Base-by-base conservation (phyloP, 2,113 vertebrate species). In the Myrmecophaga tridactyla region DNA sequence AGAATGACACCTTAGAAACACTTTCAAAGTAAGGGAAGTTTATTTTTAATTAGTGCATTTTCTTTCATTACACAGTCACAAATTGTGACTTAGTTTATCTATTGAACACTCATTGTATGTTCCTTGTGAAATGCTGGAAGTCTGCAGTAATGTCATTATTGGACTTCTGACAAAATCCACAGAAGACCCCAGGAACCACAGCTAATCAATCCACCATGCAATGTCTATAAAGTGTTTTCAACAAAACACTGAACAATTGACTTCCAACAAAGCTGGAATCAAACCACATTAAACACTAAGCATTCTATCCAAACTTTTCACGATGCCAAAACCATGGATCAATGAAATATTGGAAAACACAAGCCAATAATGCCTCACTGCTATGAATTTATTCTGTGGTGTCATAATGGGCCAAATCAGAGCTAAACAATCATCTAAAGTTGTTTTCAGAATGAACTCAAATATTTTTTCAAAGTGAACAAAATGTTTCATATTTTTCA, bases 41-140 rank as follows among this genome's bases (percentile, higher is more conserved):
- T 80, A 96, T 86, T 97, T 93, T 92, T 88, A 98, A 96, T 91
- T 83, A 53, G 13, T 23, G 43, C 56, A 39, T 89, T 96, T 98
- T 69, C 88, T 93, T 96, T 96, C 90, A 51, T 93, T 84, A 97
- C 95, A 83, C 29, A 27, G 81, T 92, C 75, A 94, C 82, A 97
- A 97, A 92, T 27, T 1, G 0, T 41, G 75, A 51, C 63, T 96
- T 96, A 72, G 34, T 96, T 97, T 95, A 96, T 96, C 69, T 81
- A 94, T 83, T 96, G 65, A 91, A 36, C 53, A 88, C 76, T 95
- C 51, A 67, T 25, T 83, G 29, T 87, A 56, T 89, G 48, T 81
- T 63, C 94, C 95, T 96, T 88, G 77, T 85, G 89, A 96, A 92
- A 86, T 46, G 82, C 90, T 94, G 25, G n/a, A 76, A 90, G 89